These are phyloP conservation scores for Pseudorhiza aurosa DNA, from an alignment of 30 jellyfish, hydroid and myxozoan species.

Conservation along the genomic window DNA sequence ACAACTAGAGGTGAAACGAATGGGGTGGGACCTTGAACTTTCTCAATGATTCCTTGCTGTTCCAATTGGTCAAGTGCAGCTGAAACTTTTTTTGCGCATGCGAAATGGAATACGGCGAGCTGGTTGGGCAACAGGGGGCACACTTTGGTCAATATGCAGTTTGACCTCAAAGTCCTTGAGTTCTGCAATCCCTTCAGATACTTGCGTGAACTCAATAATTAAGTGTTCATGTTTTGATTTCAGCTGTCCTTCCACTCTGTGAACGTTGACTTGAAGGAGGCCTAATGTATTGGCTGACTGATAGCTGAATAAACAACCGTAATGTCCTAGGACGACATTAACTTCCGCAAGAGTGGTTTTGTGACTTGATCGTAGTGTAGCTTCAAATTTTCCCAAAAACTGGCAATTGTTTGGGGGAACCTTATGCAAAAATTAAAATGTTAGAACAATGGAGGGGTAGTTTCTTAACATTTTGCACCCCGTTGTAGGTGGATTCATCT, in stretches of 20 bases:
- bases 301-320: slow-evolving; percentile 27
- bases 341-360: slow-evolving; percentile 1
- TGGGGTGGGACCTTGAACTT: slow-evolving; percentile 42
- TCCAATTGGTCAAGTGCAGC: slow-evolving; percentile 20
- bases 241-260: slow-evolving; percentile 2
- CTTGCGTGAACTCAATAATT: background rate
- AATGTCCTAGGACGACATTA: slow-evolving; percentile 34
- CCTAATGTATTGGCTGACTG: slow-evolving; percentile 31
- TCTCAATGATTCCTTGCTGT: slow-evolving; percentile 29
- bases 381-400: slow-evolving; percentile 36
- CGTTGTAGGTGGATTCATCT: slow-evolving; percentile 6
- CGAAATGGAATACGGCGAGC: slow-evolving; percentile 45
- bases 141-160: slow-evolving; percentile 42
- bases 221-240: background rate
- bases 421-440: slow-evolving; percentile 36
- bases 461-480: background rate
- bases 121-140: slow-evolving; percentile 52
- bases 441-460: background rate
- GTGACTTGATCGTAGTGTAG: slow-evolving; percentile 12
- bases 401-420: slow-evolving; percentile 32
- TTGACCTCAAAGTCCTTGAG: slow-evolving; percentile 15
- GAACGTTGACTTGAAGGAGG: slow-evolving; percentile 11
- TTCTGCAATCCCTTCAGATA: slow-evolving; percentile 25
- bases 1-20: slow-evolving; percentile 33
- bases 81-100: slow-evolving; percentile 20